phyloP scores from a whole-genome alignment of 2,888 invertebrate genomes.

The Willowsia nigromaculata region DNA sequence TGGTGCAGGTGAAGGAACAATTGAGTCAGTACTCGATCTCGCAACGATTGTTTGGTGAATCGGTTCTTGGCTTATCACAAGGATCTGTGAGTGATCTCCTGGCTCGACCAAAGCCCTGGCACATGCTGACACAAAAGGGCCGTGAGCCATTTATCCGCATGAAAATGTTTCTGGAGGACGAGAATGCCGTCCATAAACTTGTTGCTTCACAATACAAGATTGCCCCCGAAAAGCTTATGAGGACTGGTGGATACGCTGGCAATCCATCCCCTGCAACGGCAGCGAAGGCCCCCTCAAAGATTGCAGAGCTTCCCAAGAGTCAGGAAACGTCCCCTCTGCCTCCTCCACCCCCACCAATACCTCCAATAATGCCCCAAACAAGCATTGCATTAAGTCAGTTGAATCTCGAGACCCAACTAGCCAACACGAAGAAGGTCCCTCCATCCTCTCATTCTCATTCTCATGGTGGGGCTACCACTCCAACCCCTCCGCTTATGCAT shows the following conservation, averaged over 20 bases:
- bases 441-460: slow-evolving; percentile 68
- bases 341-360: slow-evolving; percentile 83
- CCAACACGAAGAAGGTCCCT: slow-evolving; percentile 73
- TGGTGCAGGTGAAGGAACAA: slow-evolving; percentile 90
- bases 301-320: slow-evolving; percentile 77
- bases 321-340: slow-evolving; percentile 81
- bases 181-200: slow-evolving; percentile 95
- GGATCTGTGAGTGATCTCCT: slow-evolving; percentile 98
- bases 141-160: slow-evolving; percentile 98
- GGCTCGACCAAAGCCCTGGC: slow-evolving; percentile 99
- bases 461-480: slow-evolving; percentile 68
- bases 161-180: slow-evolving; percentile 98
- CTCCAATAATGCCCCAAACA: slow-evolving; percentile 84
- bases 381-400: slow-evolving; percentile 56
- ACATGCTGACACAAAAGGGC: slow-evolving; percentile 94
- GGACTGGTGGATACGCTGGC: slow-evolving; percentile 95
- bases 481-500: slow-evolving; percentile 73
- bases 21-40: slow-evolving; percentile 97
- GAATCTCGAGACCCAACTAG: slow-evolving; percentile 59
- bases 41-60: slow-evolving; percentile 97
- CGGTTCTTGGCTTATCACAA: slow-evolving; percentile 96
- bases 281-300: slow-evolving; percentile 78
- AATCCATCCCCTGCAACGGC: slow-evolving; percentile 82
- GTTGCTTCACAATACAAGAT: slow-evolving; percentile 99
- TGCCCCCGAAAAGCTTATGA: slow-evolving; percentile 97